A percentile compares a stretch with the other conserved stretches of the same genome.
phyloP scores from a whole-genome alignment of 1,140 invertebrate genomes.

The Gryon sp. region DNA sequence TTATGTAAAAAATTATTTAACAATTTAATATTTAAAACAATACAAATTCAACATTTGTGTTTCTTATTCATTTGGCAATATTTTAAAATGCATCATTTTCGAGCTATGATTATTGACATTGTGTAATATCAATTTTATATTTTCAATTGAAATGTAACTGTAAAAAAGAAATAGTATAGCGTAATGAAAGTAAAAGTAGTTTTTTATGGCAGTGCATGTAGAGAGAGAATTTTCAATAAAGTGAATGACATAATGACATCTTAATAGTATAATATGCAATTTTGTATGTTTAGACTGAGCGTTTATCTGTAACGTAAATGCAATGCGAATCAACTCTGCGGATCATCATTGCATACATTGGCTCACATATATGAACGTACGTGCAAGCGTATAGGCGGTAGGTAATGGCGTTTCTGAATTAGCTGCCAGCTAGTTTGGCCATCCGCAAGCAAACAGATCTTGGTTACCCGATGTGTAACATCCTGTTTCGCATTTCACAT shows the following conservation, averaged over 20 bases:
- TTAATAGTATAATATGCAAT: slow-evolving; percentile 52
- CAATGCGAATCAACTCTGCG: slow-evolving; percentile 60
- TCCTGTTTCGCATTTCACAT: slow-evolving; percentile 66
- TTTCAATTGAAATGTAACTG: no score
- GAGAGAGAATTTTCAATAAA: slow-evolving; percentile 12
- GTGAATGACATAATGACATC: slow-evolving; percentile 39
- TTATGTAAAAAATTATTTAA: no score
- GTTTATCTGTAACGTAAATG: slow-evolving; percentile 58
- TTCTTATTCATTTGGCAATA: no score
- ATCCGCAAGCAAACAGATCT: slow-evolving; percentile 79
- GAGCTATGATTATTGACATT: no score
- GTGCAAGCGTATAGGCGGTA: slow-evolving; percentile 76
- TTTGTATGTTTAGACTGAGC: slow-evolving; percentile 46
- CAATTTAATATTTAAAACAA: no score
- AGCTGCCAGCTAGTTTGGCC: slow-evolving; percentile 78
- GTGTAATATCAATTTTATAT: no score
- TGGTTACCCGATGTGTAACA: slow-evolving; percentile 79
- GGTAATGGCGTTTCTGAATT: slow-evolving; percentile 79
- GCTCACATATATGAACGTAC: slow-evolving; percentile 57
- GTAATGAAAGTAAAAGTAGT: no score
- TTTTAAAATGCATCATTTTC: no score
- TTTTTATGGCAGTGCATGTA: no score
- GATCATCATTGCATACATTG: slow-evolving; percentile 61
- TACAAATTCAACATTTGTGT: no score
- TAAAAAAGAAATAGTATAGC: no score